Conservation (phyloP, 2,113 vertebrate species). For the Cyanoderma ruficeps region DNA sequence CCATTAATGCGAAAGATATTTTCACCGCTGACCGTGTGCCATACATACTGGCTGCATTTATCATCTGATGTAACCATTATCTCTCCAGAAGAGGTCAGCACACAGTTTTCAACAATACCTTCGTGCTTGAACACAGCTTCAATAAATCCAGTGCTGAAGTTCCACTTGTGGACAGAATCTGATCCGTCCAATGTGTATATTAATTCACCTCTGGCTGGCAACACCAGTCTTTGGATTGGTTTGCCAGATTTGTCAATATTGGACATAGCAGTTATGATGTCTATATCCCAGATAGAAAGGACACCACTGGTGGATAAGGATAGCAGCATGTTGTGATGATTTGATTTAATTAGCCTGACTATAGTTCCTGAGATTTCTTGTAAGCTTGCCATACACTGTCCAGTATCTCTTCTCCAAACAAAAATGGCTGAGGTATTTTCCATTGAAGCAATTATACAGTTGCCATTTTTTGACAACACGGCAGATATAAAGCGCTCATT, state of each 20-base stretch:
- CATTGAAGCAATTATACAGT: conserved; percentile 98
- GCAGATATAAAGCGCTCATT: conserved; percentile 93
- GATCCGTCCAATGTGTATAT: conserved; percentile 96
- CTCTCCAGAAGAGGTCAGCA: conserved; percentile 92
- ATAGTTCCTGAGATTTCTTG: conserved; percentile 97
- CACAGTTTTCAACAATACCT: conserved; percentile 94
- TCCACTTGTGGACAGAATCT: conserved; percentile 96
- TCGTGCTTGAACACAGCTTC: conserved; percentile 97
- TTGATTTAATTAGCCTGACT: conserved; percentile 94
- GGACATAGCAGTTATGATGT: conserved; percentile 98
- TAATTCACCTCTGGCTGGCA: conserved; percentile 91
- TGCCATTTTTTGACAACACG: conserved; percentile 92
- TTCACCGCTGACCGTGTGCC: conserved; percentile 92
- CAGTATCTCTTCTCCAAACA: conserved; percentile 96
- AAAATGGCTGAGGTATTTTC: conserved; percentile 98
- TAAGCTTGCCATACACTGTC: conserved; percentile 97
- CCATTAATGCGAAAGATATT: conserved; percentile 97
- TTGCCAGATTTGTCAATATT: conserved; percentile 99
- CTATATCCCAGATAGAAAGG: conserved; percentile 97
- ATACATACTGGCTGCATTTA: conserved; percentile 96
- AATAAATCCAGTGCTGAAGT: conserved; percentile 95
- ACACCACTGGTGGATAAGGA: conserved; percentile 95
- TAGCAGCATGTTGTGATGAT: conserved; percentile 93
- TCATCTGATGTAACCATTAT: conserved; percentile 97
- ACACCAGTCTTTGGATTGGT: conserved; percentile 87